Conservation (phyloP, 2,797 vertebrate genomes). For the Parotocinclus haroldoi region DNA sequence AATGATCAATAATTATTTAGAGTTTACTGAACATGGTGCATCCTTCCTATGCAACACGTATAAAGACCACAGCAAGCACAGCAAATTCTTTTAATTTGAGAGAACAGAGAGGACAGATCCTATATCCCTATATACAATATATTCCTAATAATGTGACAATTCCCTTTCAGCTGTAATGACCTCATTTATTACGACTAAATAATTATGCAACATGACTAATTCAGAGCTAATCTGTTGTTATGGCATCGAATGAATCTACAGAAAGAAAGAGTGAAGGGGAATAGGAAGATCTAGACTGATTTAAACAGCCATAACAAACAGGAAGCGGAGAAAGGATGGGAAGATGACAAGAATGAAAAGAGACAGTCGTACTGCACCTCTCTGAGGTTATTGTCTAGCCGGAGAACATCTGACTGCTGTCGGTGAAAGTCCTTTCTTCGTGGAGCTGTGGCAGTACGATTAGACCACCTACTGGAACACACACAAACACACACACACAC, state of each 20-base stretch:
- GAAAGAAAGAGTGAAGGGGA: neutral
- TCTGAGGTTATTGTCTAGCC: conserved; percentile 83
- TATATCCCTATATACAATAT: too few relatives aligned
- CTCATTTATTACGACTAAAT: too few relatives aligned
- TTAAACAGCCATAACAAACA: neutral
- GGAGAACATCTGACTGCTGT: conserved; percentile 75
- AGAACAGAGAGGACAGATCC: too few relatives aligned
- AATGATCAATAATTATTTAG: too few relatives aligned
- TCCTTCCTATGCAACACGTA: too few relatives aligned
- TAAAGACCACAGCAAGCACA: too few relatives aligned
- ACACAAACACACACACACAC: neutral
- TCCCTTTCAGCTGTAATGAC: neutral
- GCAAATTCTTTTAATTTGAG: too few relatives aligned
- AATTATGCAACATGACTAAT: neutral
- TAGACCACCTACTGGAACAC: conserved; percentile 80
- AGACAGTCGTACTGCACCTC: conserved; percentile 67
- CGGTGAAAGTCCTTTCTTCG: conserved; percentile 79
- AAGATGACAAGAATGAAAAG: conserved; percentile 1
- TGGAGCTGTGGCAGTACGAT: conserved; percentile 77
- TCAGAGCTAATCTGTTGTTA: too few relatives aligned
- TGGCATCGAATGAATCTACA: neutral
- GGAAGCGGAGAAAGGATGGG: neutral
- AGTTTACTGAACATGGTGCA: too few relatives aligned
- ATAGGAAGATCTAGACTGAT: neutral
- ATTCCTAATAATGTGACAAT: neutral